Base-by-base conservation (phyloP, 2,113 vertebrate species). In the Pimephales promelas region DNA sequence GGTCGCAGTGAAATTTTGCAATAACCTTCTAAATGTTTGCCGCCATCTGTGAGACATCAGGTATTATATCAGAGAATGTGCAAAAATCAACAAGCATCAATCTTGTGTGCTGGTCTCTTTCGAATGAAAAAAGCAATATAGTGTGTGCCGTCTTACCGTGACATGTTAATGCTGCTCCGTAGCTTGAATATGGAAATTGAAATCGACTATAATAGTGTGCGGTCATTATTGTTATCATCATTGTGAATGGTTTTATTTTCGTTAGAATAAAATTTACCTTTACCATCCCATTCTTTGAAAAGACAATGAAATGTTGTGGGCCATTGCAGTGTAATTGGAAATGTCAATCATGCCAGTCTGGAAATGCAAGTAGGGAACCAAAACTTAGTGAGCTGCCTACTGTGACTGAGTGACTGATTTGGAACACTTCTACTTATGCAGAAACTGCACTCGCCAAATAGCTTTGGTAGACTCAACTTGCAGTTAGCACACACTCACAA, bases 291-390 rank as follows among this genome's bases (percentile, higher is more conserved):
- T 89, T 89, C 89, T 89, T 88, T 91, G 86, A 57, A 88, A 89
- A 92, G 91, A 94, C 92, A 93, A 93, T 92, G 92, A 93, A 93
- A 91, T 91, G 89, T 91, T 91, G 90, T 89, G 89, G 92, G 89
- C 91, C 92, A 94, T 92, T 93, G 92, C 92, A 93, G 89, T 86
- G 89, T 94, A 94, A 94, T 94, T 93, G 93, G 91, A 93, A 92
- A 91, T 92, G 92, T 92, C 93, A 93, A 89, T 94, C 93, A 92
- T 2, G 10, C 66, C 56, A 70, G 20, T 72, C 9, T 57, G 18
- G 28, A 73, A 26, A 43, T 24, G 52, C 76, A 71, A 57, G 49
- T 36, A 18, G 31, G 22, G 54, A 26, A 34, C 74, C 28, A 34
- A 71, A 71, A 45, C 68, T 34, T 18, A 64, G 61, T 18, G 5